Base-by-base conservation (phyloP, 2,888 invertebrate species). In the Calameuta idolon region DNA sequence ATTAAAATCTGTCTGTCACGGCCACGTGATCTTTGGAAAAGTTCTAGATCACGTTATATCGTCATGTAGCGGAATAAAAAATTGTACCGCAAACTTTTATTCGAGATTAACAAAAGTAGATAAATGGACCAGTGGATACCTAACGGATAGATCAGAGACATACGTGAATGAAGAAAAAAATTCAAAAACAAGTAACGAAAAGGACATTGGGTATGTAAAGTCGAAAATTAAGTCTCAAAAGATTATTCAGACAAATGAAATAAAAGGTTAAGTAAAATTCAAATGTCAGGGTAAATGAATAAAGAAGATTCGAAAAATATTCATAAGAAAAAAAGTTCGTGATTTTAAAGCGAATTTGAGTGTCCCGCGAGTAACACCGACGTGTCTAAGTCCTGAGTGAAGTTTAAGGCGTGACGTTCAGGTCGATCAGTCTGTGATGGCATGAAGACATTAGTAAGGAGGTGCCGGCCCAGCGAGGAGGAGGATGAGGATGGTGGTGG, bases 401-500 rank as follows among this genome's bases (percentile, higher is more conserved):
- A 55, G 55, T 23, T 55, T 23, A 55, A 55, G 55, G 55, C 71
- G 71, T 31, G 71, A 71, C 33, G 33, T 73, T 77, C 40, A 82
- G 77, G 79, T 80, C 81, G 82, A 79, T 83, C 75, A 83, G 84
- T 79, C 82, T 85, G 87, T 84, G 86, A 90, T 90, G 90, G 90
- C 89, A 90, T 90, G 90, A 90, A 87, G 90, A 90, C 87, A 89
- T 87, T 90, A 88, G 86, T 86, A 85, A 89, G 84, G 84, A 85
- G 86, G 85, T 88, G 86, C 87, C 87, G 87, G 90, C 88, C 89
- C 87, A 89, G 90, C 86, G 89, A 88, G 90, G 90, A 87, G 90
- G 90, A 90, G 89, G 88, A 90, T 90, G 90, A 90, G 90, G 90
- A 90, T 90, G 90, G 90, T 90, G 89, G 88, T 90, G 88, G 90